These are phyloP conservation scores for Dendronephthya gigantea DNA, from an alignment of 64 coral and sea anemone species.

Conservation along the genomic window DNA sequence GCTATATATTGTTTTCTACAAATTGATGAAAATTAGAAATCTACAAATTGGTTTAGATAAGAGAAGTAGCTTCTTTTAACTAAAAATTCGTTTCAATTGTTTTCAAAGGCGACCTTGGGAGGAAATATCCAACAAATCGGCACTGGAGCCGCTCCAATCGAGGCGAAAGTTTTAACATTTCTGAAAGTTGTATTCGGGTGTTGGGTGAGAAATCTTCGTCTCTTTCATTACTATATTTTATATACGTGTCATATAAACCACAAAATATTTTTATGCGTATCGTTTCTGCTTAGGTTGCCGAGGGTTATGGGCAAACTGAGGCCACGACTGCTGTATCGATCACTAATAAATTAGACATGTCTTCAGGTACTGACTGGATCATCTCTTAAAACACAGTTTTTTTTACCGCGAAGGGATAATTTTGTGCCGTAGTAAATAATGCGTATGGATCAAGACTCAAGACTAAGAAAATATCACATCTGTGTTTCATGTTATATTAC, in stretches of 20 bases:
- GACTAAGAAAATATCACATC: no score
- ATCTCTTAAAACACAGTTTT: not conserved
- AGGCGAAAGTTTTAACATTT: slow-evolving; percentile 73
- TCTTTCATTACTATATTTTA: no score
- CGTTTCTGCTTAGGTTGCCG: slow-evolving; percentile 35
- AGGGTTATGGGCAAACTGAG: slow-evolving; percentile 85
- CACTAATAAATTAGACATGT: slow-evolving; percentile 29
- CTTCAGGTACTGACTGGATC: slow-evolving; percentile 33
- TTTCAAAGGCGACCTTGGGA: slow-evolving; percentile 53
- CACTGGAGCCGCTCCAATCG: slow-evolving; percentile 65
- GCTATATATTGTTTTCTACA: no score
- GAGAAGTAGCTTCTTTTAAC: no score
- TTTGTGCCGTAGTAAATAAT: no score
- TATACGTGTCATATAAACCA: no score
- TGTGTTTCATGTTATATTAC: no score
- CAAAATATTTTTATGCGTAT: not conserved
- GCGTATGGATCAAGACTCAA: no score
- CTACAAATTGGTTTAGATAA: no score
- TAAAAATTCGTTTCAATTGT: no score
- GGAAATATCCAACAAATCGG: slow-evolving; percentile 48
- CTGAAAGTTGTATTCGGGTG: slow-evolving; percentile 79
- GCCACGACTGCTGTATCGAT: slow-evolving; percentile 32
- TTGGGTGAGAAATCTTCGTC: no score
- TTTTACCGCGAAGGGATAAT: not conserved
- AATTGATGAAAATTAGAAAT: no score